A percentile compares a stretch with the other conserved stretches of the same genome.
These are phyloP conservation scores for Andrena minutula DNA, from an alignment of 2,888 invertebrate species.

Conservation along the genomic window DNA sequence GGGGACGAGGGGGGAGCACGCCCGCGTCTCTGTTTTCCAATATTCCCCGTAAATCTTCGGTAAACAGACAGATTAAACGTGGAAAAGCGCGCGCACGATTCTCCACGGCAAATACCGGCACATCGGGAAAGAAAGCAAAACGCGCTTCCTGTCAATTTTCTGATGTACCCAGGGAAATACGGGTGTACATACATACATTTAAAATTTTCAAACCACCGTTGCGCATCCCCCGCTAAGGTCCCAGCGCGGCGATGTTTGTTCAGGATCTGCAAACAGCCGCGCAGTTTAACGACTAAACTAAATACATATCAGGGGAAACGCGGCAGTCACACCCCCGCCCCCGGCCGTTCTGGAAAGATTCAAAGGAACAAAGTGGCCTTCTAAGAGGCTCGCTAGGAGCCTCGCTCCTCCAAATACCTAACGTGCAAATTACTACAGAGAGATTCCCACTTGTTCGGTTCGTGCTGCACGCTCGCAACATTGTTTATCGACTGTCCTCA, in stretches of 20 bases:
- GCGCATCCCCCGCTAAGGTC: constrained; percentile 2
- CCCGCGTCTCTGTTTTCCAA: constrained; percentile 25
- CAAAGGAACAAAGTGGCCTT: not conserved
- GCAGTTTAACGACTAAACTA: constrained; percentile 41
- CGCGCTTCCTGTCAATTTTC: constrained; percentile 15
- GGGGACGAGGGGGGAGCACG: not conserved
- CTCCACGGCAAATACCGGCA: constrained; percentile 24
- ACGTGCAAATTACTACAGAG: constrained; percentile 35
- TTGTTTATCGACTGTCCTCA: constrained; percentile 39
- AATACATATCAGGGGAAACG: constrained; percentile 26
- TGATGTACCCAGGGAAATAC: constrained; percentile 4
- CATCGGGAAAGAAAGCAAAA: constrained; percentile 30
- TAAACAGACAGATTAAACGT: constrained; percentile 41
- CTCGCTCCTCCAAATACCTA: not conserved
- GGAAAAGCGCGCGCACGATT: constrained; percentile 29
- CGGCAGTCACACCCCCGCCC: not conserved
- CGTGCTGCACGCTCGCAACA: not conserved
- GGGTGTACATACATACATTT: constrained; percentile 9
- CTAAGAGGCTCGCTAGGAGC: not conserved
- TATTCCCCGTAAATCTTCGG: constrained; percentile 21
- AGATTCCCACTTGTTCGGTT: not conserved
- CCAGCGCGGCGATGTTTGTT: constrained; percentile 20
- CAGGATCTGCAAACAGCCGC: constrained; percentile 46
- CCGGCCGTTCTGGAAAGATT: not conserved
- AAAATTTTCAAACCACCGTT: constrained; percentile 23